Base-by-base conservation (phyloP, 2,113 vertebrate species). In the Pomatostomus ruficeps region DNA sequence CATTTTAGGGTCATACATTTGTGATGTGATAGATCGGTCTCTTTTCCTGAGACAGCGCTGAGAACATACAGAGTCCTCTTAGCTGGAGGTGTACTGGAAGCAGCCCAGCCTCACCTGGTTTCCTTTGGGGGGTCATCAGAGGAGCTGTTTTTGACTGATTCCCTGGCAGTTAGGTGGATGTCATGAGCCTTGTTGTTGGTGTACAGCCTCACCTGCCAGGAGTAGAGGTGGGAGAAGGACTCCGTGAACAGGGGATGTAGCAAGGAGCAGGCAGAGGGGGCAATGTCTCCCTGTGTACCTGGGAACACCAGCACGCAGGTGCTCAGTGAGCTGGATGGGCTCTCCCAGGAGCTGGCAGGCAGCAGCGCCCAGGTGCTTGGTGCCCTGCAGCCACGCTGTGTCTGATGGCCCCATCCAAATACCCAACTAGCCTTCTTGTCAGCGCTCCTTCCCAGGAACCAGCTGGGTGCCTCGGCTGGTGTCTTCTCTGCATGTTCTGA, bases 291-390 rank as follows among this genome's bases (percentile, higher is more conserved):
- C 8, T 24, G 8, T 9, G 2, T 1, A 1, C 10, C 4, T 16
- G 12, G 11, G 4, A 26, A 49, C 61, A 21, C 1, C 19, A 42
- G 57, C 1, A 0, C 6, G 9, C 0, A 0, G 5, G 11, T 42
- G 51, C 26, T 38, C 0, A 0, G 26, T 12, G 70, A 42, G n/a
- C 9, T 26, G 58, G 43, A 15, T 2, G 15, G 46, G 33, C 59
- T 67, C 5, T 1, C 4, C 52, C 1, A 1, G 24, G 48, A 75
- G 31, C 46, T 31, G 54, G 29, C 67, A 29, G 51, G 14, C 13
- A 6, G 14, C n/a, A 42, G 29, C 6, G 40, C 48, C 62, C 9
- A 1, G 9, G 22, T 31, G 14, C 48, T 40, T 3, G 5, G 20
- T 0, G 4, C 15, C 61, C n/a, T 16, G 7, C 12, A 26, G 54